Evolutionary conservation across 2,888 invertebrate species (phyloP).

Genomic region (Rotaria macrura): DNA sequence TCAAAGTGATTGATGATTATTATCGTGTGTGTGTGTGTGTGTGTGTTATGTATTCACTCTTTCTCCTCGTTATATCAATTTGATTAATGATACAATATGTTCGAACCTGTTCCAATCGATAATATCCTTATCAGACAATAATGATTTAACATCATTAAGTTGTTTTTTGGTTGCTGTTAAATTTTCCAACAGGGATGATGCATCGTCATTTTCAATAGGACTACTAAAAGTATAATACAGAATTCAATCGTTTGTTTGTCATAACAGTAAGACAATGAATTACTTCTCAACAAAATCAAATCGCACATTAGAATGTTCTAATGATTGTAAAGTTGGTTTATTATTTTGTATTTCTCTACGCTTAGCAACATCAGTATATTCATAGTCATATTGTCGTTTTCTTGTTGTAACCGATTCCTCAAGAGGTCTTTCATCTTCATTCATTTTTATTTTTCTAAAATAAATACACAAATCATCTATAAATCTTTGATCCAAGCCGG

Average conservation of each 20-base stretch:
- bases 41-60: background rate
- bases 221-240: background rate
- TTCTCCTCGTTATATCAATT: background rate
- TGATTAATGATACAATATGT: background rate
- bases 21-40: background rate
- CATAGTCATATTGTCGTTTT: background rate
- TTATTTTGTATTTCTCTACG: background rate
- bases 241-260: background rate
- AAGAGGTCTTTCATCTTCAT: background rate
- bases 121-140: background rate
- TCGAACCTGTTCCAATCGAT: background rate
- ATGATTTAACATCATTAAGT: background rate
- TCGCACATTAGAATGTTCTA: background rate
- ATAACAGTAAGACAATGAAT: background rate
- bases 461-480: background rate
- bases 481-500: background rate
- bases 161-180: background rate
- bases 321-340: background rate
- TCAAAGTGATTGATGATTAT: background rate
- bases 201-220: background rate
- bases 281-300: background rate
- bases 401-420: background rate
- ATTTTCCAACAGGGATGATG: background rate
- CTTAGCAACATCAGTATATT: background rate
- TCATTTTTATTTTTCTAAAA: slow-evolving; percentile 6